Conservation (phyloP, 2,113 vertebrate genomes). For the Salvelinus sp. region DNA sequence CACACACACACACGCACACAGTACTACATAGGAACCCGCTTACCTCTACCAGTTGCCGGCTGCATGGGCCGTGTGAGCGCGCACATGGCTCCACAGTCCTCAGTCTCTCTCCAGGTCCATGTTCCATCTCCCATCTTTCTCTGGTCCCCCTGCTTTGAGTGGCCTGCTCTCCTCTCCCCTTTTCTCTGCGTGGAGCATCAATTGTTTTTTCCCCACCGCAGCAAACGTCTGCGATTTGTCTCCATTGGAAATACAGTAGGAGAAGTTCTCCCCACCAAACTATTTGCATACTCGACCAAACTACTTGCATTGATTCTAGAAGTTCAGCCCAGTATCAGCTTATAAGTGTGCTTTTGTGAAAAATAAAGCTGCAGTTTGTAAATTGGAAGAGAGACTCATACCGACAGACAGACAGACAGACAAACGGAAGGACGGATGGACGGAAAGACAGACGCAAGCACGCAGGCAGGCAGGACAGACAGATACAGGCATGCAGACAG, state of each 20-base stretch:
- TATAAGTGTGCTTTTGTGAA: too few species aligned
- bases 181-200: conserved; percentile 43
- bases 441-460: too few species aligned
- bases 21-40: conserved; percentile 34
- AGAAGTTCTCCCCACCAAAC: too few species aligned
- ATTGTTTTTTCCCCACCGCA: too few species aligned
- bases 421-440: too few species aligned
- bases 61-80: conserved; percentile 15
- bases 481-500: too few species aligned
- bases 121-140: conserved; percentile 51
- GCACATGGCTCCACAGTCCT: conserved; percentile 39
- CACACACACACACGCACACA: conserved; percentile 8
- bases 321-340: too few species aligned
- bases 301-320: too few species aligned
- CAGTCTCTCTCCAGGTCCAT: conserved; percentile 45
- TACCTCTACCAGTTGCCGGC: conserved; percentile 30
- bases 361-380: too few species aligned
- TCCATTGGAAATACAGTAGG: too few species aligned
- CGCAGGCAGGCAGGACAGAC: not conserved
- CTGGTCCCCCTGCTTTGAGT: conserved; percentile 49
- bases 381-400: not conserved
- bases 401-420: conserved; percentile 5
- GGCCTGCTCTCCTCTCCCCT: conserved; percentile 53
- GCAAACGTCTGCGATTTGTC: too few species aligned
- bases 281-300: too few species aligned